Evolutionary conservation across 2,113 vertebrate genomes (phyloP).

Genomic region (Manacus vitellinus): DNA sequence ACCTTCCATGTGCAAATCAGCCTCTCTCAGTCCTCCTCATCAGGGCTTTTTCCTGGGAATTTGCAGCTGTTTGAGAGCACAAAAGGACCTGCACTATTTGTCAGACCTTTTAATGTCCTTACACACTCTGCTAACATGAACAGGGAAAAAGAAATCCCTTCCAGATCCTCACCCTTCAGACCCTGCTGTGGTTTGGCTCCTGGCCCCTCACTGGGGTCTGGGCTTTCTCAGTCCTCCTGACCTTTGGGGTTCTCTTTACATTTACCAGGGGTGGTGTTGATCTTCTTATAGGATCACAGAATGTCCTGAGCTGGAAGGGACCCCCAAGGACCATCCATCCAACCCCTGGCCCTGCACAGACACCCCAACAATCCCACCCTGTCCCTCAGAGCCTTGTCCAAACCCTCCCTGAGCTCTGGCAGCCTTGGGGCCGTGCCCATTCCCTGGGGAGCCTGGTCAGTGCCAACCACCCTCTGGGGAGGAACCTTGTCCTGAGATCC

Average conservation of each 20-base stretch:
- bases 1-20: not conserved
- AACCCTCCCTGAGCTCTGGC: not conserved
- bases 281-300: not conserved
- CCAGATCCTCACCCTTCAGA: not conserved
- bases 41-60: not conserved
- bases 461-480: not conserved
- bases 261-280: not conserved
- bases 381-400: not conserved
- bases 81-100: not conserved
- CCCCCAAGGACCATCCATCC: not conserved
- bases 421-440: not conserved
- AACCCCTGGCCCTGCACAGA: not conserved
- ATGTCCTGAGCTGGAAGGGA: not conserved
- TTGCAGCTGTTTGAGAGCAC: not conserved
- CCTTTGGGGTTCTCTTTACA: not conserved
- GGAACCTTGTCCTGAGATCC: not conserved
- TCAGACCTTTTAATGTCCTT: not conserved
- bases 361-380: not conserved
- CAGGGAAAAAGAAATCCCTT: not conserved
- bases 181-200: not conserved
- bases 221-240: not conserved
- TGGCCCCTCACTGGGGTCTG: fast-evolving
- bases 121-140: not conserved
- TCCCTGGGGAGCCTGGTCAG: not conserved
- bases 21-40: not conserved